Base-by-base conservation (phyloP, 2,888 invertebrate genomes). In the Agonopterix alstromeriana region DNA sequence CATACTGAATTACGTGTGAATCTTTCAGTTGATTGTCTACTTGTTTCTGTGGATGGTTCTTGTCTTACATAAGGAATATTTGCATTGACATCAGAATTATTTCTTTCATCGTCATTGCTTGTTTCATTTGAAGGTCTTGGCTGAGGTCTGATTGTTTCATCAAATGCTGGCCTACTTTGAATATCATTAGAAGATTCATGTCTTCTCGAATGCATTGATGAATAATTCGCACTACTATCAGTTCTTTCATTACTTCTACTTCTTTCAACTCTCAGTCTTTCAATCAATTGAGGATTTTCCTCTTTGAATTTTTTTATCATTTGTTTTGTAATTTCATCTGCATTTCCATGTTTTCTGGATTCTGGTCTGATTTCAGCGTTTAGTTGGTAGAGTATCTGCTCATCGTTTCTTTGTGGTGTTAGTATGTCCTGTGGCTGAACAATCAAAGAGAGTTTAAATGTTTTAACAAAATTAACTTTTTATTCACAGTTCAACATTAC, bases 311-410 rank as follows among this genome's bases (percentile, higher is more conserved):
- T 67, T 27, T 59, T 57, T 17, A 88, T 27, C 2, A 82, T 60
- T 45, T 60, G 52, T 48, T 63, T 67, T 4, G 67, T 54, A 10
- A 45, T 48, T 9, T 64, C 68, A 35, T 70, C 61, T 2, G 60
- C 49, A 10, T 70, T 60, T 8, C 53, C 52, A 8, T 68, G 58
- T 57, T 68, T 79, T 52, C 82, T 68, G 10, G 50, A 61, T 62
- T 76, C 77, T 49, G 75, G 60, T 56, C 61, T 68, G 45, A 88
- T 57, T 36, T 78, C 71, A 43, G 83, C 75, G 53, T 83, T 75
- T 0, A 89, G 55, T 48, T 77, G 66, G 53, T 89, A 89, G 35
- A 89, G 53, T 5, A 57, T 41, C 54, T 58, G 60, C 45, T 79
- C 77, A 8, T 76, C 73, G 38, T 57, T 67, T 51, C 57, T 58